Evolutionary conservation across 1,140 invertebrate species (phyloP).

Genomic region (Antheraea mylitta): DNA sequence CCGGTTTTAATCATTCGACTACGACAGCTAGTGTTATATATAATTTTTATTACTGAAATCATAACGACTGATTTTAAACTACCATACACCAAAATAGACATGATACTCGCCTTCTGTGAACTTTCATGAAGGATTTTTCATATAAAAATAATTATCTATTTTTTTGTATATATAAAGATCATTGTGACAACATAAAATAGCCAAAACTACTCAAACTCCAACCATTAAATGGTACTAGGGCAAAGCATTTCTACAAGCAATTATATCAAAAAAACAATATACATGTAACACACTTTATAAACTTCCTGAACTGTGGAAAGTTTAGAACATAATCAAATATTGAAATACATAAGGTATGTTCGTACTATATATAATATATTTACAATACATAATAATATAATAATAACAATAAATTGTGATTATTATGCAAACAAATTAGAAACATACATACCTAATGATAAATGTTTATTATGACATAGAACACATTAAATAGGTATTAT

Average conservation of each 20-base stretch:
- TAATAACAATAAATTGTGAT: conserved; percentile 10
- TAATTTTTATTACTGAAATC: too few relatives aligned
- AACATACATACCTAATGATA: conserved; percentile 6
- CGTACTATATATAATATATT: neutral
- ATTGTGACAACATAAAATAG: conserved; percentile 60
- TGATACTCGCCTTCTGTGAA: too few relatives aligned
- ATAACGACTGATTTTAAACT: too few relatives aligned
- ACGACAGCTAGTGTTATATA: too few relatives aligned
- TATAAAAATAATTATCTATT: too few relatives aligned
- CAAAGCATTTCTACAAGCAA: conserved; percentile 38
- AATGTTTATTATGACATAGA: conserved; percentile 15
- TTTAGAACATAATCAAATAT: conserved; percentile 17
- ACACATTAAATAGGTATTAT: conserved; percentile 11
- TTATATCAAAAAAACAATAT: conserved; percentile 21
- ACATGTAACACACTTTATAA: conserved; percentile 16
- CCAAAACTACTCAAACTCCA: conserved; percentile 58
- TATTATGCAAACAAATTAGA: conserved; percentile 23
- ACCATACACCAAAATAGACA: too few relatives aligned
- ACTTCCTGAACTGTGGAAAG: conserved; percentile 46
- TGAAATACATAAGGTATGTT: neutral
- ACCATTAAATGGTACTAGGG: conserved; percentile 14
- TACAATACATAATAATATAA: conserved; percentile 21
- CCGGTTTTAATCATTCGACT: too few relatives aligned
- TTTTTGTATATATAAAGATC: neutral
- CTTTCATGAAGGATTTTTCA: too few relatives aligned